A percentile compares a stretch with the other conserved stretches of the same genome.
phyloP scores from a whole-genome alignment of 2,113 vertebrate genomes.

The Dinomys branickii region DNA sequence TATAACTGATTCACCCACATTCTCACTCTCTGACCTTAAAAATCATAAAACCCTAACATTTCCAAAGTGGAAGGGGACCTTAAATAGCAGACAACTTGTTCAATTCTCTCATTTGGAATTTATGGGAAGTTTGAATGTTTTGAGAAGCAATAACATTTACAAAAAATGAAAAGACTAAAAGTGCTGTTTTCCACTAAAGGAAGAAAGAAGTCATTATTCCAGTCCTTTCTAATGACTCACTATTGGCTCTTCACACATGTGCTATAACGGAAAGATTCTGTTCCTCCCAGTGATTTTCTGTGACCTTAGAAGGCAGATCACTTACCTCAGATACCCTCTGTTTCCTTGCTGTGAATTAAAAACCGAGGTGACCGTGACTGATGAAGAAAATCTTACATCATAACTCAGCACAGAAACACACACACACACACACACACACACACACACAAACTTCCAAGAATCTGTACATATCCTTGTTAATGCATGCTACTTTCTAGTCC shows the following conservation, averaged over 20 bases:
- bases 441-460: neutral
- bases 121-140: constrained; percentile 32
- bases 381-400: neutral
- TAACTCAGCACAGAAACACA: neutral
- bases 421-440: neutral
- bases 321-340: neutral
- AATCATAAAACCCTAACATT: neutral
- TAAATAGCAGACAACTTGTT: neutral
- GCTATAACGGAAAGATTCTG: constrained; percentile 22
- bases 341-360: constrained; percentile 34
- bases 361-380: neutral
- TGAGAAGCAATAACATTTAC: constrained; percentile 28
- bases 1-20: constrained; percentile 11
- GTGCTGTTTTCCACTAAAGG: constrained; percentile 43
- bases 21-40: neutral
- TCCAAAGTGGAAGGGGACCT: neutral
- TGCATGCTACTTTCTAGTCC: neutral
- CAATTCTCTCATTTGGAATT: constrained; percentile 29
- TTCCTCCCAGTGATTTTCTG: neutral
- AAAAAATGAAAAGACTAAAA: neutral
- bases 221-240: constrained; percentile 60
- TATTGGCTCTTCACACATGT: neutral
- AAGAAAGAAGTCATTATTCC: constrained; percentile 53
- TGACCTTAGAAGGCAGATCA: constrained; percentile 23
- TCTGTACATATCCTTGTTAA: neutral